Conservation (phyloP, 1,140 invertebrate species). For the Ganaspis sp. region DNA sequence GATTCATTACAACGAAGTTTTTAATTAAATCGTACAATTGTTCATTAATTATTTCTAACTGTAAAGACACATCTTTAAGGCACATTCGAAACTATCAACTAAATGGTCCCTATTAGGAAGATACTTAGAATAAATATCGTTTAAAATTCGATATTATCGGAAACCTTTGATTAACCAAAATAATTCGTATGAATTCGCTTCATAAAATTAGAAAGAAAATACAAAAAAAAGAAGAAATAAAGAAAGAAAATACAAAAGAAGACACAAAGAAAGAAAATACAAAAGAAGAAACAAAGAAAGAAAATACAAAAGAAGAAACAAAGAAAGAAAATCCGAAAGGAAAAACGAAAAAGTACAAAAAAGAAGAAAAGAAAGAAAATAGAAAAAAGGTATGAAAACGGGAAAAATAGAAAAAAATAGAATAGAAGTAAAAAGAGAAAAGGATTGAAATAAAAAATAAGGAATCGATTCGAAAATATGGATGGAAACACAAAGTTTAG, state of each 20-base stretch:
- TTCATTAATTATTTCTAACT: background rate
- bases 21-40: background rate
- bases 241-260: background rate
- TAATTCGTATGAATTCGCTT: background rate
- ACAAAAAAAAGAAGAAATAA: background rate
- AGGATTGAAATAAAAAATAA: too few species aligned
- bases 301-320: background rate
- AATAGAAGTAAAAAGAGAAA: too few species aligned
- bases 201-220: background rate
- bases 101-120: slow-evolving; percentile 71
- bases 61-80: slow-evolving; percentile 8
- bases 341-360: background rate
- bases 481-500: too few species aligned
- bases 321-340: background rate
- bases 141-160: background rate
- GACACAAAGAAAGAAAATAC: too few species aligned
- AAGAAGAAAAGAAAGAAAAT: background rate
- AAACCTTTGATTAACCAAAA: background rate
- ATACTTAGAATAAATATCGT: slow-evolving; percentile 57
- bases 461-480: too few species aligned
- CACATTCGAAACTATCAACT: slow-evolving; percentile 52
- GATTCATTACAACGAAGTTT: background rate
- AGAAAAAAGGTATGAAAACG: too few species aligned
- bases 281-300: too few species aligned
- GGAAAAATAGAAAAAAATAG: too few species aligned